These are phyloP conservation scores for Rhabdomys dilectus DNA, from an alignment of 2,113 vertebrate species.

Conservation along the genomic window DNA sequence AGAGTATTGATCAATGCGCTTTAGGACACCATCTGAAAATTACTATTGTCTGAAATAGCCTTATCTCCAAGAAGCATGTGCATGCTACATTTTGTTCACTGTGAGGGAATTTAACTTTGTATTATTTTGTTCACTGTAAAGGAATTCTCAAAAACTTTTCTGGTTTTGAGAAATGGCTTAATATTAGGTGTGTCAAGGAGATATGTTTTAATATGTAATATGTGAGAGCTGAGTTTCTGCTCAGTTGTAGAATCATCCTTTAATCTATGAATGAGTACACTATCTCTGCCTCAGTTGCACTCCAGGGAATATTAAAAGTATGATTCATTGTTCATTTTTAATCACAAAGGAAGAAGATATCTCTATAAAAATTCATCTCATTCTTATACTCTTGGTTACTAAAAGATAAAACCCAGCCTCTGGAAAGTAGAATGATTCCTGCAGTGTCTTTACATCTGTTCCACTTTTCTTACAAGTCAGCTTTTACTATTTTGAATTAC, in stretches of 20 bases:
- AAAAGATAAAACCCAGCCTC: conserved; percentile 17
- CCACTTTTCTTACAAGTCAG: conserved; percentile 17
- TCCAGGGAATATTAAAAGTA: conserved; percentile 30
- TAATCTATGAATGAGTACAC: not conserved
- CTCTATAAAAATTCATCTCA: conserved; percentile 35
- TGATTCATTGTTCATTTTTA: conserved; percentile 34
- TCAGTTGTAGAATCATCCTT: conserved; percentile 45
- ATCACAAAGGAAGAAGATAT: conserved; percentile 14
- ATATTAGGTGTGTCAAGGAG: conserved; percentile 4
- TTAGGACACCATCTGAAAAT: conserved; percentile 65
- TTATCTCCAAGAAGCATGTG: conserved; percentile 45
- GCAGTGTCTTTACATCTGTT: not conserved
- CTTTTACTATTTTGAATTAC: conserved; percentile 60
- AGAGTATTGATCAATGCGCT: conserved; percentile 65
- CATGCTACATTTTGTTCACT: conserved; percentile 34
- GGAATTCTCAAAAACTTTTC: conserved; percentile 45
- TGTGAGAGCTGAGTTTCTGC: conserved; percentile 33
- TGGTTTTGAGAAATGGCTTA: conserved; percentile 62
- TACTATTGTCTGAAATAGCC: conserved; percentile 69
- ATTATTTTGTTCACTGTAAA: conserved; percentile 51
- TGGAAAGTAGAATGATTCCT: not conserved
- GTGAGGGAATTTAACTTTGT: conserved; percentile 17
- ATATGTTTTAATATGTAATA: conserved; percentile 57
- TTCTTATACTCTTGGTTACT: not conserved
- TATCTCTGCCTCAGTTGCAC: conserved; percentile 1